Conservation (phyloP, 2,113 vertebrate genomes). For the Taxidea taxus region DNA sequence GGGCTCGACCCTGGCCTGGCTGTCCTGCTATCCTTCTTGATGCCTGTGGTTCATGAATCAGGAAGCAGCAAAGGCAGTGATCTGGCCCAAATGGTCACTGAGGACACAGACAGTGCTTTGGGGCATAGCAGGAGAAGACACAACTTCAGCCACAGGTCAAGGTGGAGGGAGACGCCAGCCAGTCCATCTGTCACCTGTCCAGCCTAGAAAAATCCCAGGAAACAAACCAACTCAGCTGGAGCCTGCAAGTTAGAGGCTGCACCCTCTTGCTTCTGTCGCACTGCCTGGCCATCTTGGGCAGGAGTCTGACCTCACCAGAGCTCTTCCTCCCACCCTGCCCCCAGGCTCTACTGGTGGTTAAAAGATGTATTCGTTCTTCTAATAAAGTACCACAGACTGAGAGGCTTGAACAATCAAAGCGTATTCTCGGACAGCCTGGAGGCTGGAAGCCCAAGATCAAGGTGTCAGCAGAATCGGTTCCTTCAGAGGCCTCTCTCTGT, state of each 20-base stretch:
- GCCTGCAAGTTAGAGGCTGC: neutral
- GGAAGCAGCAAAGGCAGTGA: neutral
- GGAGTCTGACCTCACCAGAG: neutral
- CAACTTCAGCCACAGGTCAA: neutral
- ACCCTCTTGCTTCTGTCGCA: accelerated
- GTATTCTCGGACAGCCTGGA: neutral
- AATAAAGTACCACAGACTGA: neutral
- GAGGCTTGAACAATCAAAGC: neutral
- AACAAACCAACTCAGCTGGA: neutral
- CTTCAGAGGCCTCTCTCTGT: neutral
- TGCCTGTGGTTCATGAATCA: neutral
- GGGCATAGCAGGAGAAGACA: neutral
- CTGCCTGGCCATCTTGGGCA: neutral
- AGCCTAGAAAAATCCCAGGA: neutral
- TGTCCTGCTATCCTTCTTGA: neutral
- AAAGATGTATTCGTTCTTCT: no score
- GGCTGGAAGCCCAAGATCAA: neutral
- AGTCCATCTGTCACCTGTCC: neutral
- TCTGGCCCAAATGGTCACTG: neutral
- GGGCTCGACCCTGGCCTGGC: neutral
- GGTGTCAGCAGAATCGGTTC: neutral
- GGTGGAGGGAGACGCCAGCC: neutral
- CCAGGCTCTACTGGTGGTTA: neutral
- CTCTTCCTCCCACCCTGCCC: neutral
- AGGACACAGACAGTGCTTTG: neutral